Evolutionary conservation across 1,140 invertebrate species (phyloP).

Genomic region (Drosophila rhopaloa): DNA sequence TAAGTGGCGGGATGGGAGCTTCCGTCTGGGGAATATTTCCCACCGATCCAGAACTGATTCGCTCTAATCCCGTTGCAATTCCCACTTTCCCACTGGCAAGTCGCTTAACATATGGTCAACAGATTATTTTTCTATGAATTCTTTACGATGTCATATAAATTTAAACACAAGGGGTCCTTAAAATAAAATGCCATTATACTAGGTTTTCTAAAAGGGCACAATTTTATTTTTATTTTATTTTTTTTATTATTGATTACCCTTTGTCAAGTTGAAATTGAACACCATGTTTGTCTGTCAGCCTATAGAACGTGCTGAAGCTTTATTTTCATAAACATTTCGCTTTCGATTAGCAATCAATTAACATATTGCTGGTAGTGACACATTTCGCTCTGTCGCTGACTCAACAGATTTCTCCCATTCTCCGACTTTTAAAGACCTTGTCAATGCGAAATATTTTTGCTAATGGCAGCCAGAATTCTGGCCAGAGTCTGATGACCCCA

Average conservation of each 20-base stretch:
- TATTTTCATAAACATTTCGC: slow-evolving; percentile 30
- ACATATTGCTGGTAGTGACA: slow-evolving; percentile 43
- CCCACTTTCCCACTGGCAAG: background rate
- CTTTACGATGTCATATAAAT: background rate
- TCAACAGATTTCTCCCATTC: slow-evolving; percentile 24
- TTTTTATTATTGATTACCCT: too few species aligned
- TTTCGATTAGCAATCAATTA: slow-evolving; percentile 51
- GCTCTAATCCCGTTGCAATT: slow-evolving; percentile 25
- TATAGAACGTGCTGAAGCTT: slow-evolving; percentile 26
- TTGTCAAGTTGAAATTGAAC: slow-evolving; percentile 13
- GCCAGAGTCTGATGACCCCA: slow-evolving; percentile 43
- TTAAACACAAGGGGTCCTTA: background rate
- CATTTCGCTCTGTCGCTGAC: slow-evolving; percentile 24
- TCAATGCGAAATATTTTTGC: slow-evolving; percentile 56
- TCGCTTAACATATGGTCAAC: background rate
- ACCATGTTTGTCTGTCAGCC: slow-evolving; percentile 2
- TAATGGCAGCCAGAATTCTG: slow-evolving; percentile 26
- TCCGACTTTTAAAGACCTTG: slow-evolving; percentile 32
- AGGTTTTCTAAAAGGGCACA: too few species aligned
- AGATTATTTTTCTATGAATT: background rate
- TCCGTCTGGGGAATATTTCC: slow-evolving; percentile 39
- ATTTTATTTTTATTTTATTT: too few species aligned
- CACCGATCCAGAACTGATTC: slow-evolving; percentile 21
- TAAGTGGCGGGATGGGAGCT: slow-evolving; percentile 31
- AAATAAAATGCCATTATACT: too few species aligned